Percentiles rank a stretch among this genome's conserved stretches.
These are phyloP conservation scores for Ibidorhyncha struthersii DNA, from an alignment of 2,113 vertebrate genomes.

Conservation along the genomic window DNA sequence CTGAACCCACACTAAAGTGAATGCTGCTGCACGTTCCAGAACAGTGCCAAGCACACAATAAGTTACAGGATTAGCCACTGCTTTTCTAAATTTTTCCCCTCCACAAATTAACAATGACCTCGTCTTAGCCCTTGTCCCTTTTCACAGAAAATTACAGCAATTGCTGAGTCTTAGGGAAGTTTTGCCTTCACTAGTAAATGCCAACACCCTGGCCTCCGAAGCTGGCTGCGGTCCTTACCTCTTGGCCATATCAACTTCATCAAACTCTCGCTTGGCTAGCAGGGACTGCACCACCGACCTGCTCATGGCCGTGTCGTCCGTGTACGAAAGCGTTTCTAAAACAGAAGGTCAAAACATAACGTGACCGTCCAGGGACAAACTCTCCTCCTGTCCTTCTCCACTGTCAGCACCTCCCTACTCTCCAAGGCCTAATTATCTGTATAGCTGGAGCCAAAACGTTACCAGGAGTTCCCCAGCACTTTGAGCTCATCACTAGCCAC, in stretches of 20 bases:
- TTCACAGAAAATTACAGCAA: background rate
- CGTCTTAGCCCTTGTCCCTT: background rate
- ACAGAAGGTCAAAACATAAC: background rate
- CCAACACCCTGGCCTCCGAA: accelerated
- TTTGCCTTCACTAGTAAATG: accelerated
- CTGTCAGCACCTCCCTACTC: background rate
- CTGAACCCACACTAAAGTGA: background rate
- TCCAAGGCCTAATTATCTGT: too few species aligned
- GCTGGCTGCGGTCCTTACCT: conserved; percentile 75
- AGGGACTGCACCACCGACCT: conserved; percentile 92
- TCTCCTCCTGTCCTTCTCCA: background rate
- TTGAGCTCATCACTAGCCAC: too few species aligned
- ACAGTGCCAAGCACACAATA: background rate
- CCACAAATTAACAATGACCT: background rate
- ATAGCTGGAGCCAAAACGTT: background rate
- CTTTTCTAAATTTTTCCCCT: background rate
- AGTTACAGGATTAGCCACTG: background rate
- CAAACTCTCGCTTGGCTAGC: conserved; percentile 84
- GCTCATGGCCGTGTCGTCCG: conserved; percentile 95
- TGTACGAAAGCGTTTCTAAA: conserved; percentile 86
- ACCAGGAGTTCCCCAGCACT: background rate
- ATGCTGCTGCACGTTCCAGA: accelerated
- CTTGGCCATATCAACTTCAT: conserved; percentile 92
- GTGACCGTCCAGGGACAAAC: background rate
- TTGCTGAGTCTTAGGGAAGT: background rate